Percentiles rank a stretch among this genome's conserved stretches.
Conservation (phyloP, 2,888 invertebrate genomes). For the Acleris literana region DNA sequence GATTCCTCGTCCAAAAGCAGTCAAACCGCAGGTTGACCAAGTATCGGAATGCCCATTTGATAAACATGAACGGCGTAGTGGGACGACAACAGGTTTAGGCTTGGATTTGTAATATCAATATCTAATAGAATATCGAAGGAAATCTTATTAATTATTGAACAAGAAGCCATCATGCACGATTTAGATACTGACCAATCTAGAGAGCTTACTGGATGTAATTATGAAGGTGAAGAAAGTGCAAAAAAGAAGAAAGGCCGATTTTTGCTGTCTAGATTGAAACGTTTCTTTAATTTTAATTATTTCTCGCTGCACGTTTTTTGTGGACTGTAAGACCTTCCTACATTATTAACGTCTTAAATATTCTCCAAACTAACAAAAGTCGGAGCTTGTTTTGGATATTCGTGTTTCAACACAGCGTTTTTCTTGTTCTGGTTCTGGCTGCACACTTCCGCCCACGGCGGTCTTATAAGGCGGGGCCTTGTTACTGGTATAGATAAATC, state of each 20-base stretch:
- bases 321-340: not conserved
- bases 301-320: not conserved
- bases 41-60: slow-evolving; percentile 40
- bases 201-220: slow-evolving; percentile 15
- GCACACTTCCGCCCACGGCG: slow-evolving; percentile 73
- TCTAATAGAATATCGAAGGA: slow-evolving; percentile 22
- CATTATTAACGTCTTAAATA: slow-evolving; percentile 6
- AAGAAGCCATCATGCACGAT: not conserved
- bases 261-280: slow-evolving; percentile 17
- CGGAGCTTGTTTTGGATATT: slow-evolving; percentile 34
- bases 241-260: slow-evolving; percentile 25
- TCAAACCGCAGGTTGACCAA: slow-evolving; percentile 27
- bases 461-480: slow-evolving; percentile 71
- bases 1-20: slow-evolving; percentile 30
- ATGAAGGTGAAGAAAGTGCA: slow-evolving; percentile 27
- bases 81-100: slow-evolving; percentile 40
- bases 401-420: slow-evolving; percentile 33
- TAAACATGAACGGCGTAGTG: slow-evolving; percentile 38
- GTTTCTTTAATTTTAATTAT: slow-evolving; percentile 16
- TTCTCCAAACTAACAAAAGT: slow-evolving; percentile 18
- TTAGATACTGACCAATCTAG: not conserved
- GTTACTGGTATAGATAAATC: slow-evolving; percentile 46
- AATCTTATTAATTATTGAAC: slow-evolving; percentile 21
- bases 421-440: slow-evolving; percentile 43
- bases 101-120: slow-evolving; percentile 21